A percentile compares a stretch with the other conserved stretches of the same genome.
phyloP scores from a whole-genome alignment of 2,113 vertebrate genomes.

The Stigmatopora argus region DNA sequence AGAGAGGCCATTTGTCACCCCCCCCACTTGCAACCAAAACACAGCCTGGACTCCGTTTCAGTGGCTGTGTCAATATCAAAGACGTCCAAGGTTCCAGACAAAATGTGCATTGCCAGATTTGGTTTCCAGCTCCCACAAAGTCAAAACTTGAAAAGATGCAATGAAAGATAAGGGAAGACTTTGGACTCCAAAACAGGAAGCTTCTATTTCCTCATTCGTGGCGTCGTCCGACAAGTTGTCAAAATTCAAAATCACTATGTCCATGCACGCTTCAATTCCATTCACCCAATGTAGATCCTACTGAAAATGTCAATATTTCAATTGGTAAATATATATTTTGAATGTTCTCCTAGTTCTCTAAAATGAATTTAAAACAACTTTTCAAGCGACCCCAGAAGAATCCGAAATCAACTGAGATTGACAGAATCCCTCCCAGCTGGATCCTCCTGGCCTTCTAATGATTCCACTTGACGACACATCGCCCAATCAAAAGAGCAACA shows the following conservation, averaged over 20 bases:
- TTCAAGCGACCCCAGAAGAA: too few relatives aligned
- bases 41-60: slow-evolving; percentile 34
- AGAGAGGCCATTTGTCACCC: neutral
- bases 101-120: slow-evolving; percentile 17
- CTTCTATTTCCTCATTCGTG: slow-evolving; percentile 70
- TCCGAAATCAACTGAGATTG: too few relatives aligned
- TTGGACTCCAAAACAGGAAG: slow-evolving; percentile 70
- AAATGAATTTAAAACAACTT: too few relatives aligned
- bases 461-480: too few relatives aligned
- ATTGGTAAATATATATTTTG: too few relatives aligned
- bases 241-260: slow-evolving; percentile 30
- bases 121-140: slow-evolving; percentile 17
- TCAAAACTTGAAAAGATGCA: slow-evolving; percentile 9
- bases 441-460: too few relatives aligned
- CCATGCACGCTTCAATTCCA: slow-evolving; percentile 3
- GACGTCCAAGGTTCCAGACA: slow-evolving; percentile 53
- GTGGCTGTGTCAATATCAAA: slow-evolving; percentile 55
- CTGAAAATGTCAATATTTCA: too few relatives aligned
- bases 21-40: neutral
- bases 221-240: slow-evolving; percentile 22
- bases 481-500: too few relatives aligned
- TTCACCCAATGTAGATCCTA: too few relatives aligned
- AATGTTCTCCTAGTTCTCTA: too few relatives aligned
- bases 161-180: slow-evolving; percentile 65
- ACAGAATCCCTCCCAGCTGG: too few relatives aligned